Evolutionary conservation across 2,797 vertebrate genomes (phyloP), one percentile per base, ranked within the genome.

Genomic region (Morelia viridis): DNA sequence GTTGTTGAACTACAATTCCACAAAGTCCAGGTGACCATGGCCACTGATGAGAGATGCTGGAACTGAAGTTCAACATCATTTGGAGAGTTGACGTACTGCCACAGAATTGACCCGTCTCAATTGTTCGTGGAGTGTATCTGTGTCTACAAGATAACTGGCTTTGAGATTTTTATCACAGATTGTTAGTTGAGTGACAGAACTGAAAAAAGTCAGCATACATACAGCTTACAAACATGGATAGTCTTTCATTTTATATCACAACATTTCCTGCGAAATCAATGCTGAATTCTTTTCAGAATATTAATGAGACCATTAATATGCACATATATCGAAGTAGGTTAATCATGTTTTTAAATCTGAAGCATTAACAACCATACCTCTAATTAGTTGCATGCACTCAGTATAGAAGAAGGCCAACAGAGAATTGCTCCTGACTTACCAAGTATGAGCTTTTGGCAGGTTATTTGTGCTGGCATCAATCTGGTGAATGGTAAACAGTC

Each of bases 401-500:
- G 31, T 0, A 76, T 56, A 93, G 85, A 90, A 76, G 24, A 31
- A 61, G 71, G 91, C 13, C 17, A 93, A 80, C 8, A 24, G 4
- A 80, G 28, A 94, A 57, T 24, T 56, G 46, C 56, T 31, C 56
- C 22, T 15, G 85, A 89, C 98, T 98, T 96, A 99, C 99, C 99
- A 99, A 15, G 99, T 99, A 94, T 99, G 99, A 94, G 99, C 99
- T 97, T 99, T 99, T 31, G 99, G 99, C 97, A 99, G 95, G 95
- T 99, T 99, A 94, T 99, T 98, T 85, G 98, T 98, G 97, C 98
- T 99, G 97, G 99, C 99, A 46, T 99, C 99, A 1, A 99, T 99
- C 98, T 99, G 98, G 97, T 99, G 99, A 92, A 99, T 99, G 90
- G 99, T 99, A 85, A 99, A 99, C 94, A 99, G 98, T 7, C 99